Percentiles rank a stretch among this genome's conserved stretches.
Conservation (phyloP, 2,113 vertebrate genomes). For the Pao palembangensis region DNA sequence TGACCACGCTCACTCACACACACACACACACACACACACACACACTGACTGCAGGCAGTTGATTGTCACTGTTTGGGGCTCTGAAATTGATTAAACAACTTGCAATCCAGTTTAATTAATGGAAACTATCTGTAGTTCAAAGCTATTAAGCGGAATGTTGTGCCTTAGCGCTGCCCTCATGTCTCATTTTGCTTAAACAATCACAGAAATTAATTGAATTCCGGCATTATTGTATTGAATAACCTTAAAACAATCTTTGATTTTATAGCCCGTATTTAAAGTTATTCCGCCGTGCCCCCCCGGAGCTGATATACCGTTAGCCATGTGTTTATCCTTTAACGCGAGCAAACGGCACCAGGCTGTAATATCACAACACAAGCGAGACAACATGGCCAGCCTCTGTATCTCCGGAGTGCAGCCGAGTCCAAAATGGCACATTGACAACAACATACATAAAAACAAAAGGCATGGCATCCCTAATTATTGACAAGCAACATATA, state of each 20-base stretch:
- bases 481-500: conserved; percentile 77
- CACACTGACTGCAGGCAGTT: conserved; percentile 43
- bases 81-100: conserved; percentile 77
- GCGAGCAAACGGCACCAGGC: conserved; percentile 63
- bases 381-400: conserved; percentile 62
- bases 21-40: conserved; percentile 9
- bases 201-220: conserved; percentile 68
- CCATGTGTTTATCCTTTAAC: conserved; percentile 64
- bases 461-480: conserved; percentile 72
- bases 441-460: conserved; percentile 74
- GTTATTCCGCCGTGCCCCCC: conserved; percentile 7
- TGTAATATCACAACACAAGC: conserved; percentile 64
- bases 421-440: conserved; percentile 72
- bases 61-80: conserved; percentile 71
- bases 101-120: conserved; percentile 73
- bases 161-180: conserved; percentile 48
- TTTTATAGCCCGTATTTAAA: conserved; percentile 39
- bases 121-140: conserved; percentile 72
- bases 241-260: conserved; percentile 65
- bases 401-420: conserved; percentile 74
- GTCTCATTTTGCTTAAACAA: conserved; percentile 61
- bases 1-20: conserved; percentile 21
- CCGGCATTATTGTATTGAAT: conserved; percentile 46
- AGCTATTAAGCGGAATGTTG: conserved; percentile 65
- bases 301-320: conserved; percentile 59